phyloP scores from a whole-genome alignment of 1,140 invertebrate species.

The Aradophagus sp. region DNA sequence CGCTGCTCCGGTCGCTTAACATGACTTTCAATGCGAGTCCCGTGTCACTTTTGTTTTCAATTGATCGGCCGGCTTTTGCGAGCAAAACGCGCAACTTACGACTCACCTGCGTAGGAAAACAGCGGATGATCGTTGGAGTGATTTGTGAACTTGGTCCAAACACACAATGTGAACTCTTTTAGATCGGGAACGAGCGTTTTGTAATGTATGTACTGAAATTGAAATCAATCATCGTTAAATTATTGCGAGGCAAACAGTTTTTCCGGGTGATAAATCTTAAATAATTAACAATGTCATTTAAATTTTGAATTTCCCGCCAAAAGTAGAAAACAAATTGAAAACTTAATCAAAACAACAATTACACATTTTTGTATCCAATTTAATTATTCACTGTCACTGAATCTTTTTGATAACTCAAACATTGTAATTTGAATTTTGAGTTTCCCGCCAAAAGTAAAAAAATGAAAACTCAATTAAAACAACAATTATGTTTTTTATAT shows the following conservation, averaged over 20 bases:
- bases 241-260: neutral
- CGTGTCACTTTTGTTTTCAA: constrained; percentile 13
- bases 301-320: constrained; percentile 12
- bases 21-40: neutral
- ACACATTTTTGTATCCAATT: too few relatives aligned
- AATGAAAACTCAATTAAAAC: too few relatives aligned
- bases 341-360: too few relatives aligned
- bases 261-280: too few relatives aligned
- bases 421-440: too few relatives aligned
- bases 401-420: too few relatives aligned
- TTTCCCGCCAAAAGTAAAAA: too few relatives aligned
- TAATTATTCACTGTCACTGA: too few relatives aligned
- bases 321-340: constrained; percentile 1
- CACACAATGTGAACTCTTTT: constrained; percentile 87
- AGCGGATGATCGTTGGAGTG: constrained; percentile 86
- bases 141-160: constrained; percentile 87
- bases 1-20: too few relatives aligned
- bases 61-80: constrained; percentile 16
- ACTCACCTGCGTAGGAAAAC: constrained; percentile 86
- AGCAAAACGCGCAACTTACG: constrained; percentile 27
- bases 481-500: too few relatives aligned
- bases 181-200: constrained; percentile 81
- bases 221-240: constrained; percentile 3
- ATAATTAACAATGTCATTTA: too few relatives aligned
- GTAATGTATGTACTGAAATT: constrained; percentile 79